phyloP scores from a whole-genome alignment of 1,140 invertebrate genomes.

The Pantala flavescens region DNA sequence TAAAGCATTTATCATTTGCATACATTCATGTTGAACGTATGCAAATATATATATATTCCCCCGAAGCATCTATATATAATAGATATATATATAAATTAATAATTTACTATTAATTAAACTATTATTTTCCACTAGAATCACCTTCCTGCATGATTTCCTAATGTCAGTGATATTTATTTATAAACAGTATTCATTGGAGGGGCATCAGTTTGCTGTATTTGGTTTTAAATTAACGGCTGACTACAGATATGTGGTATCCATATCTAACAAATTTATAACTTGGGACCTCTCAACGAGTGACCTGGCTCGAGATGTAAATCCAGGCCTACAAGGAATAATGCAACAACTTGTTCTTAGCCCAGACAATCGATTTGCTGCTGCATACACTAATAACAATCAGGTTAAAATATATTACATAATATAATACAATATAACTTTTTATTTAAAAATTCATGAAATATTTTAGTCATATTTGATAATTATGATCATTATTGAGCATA shows the following conservation, averaged over 20 bases:
- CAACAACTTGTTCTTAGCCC: constrained; percentile 86
- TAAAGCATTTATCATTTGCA: not conserved
- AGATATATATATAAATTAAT: not conserved
- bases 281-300: constrained; percentile 94
- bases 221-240: constrained; percentile 86
- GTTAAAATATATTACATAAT: constrained; percentile 37
- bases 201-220: constrained; percentile 95
- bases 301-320: constrained; percentile 79
- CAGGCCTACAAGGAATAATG: constrained; percentile 90
- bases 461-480: too few species aligned
- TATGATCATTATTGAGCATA: too few species aligned
- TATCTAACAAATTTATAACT: constrained; percentile 94
- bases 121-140: not conserved
- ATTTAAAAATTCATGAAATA: not conserved
- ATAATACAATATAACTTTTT: not conserved
- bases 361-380: constrained; percentile 92
- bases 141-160: not conserved
- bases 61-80: too few species aligned
- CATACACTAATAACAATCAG: constrained; percentile 93
- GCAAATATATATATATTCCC: too few species aligned
- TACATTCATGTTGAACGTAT: not conserved
- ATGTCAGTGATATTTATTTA: not conserved
- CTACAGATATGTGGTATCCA: constrained; percentile 86
- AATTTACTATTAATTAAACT: not conserved
- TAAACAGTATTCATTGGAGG: constrained; percentile 84